Evolutionary conservation across 2,888 invertebrate species (phyloP), one percentile per base, ranked within the genome.

Genomic region (Microlaimidae sp.): DNA sequence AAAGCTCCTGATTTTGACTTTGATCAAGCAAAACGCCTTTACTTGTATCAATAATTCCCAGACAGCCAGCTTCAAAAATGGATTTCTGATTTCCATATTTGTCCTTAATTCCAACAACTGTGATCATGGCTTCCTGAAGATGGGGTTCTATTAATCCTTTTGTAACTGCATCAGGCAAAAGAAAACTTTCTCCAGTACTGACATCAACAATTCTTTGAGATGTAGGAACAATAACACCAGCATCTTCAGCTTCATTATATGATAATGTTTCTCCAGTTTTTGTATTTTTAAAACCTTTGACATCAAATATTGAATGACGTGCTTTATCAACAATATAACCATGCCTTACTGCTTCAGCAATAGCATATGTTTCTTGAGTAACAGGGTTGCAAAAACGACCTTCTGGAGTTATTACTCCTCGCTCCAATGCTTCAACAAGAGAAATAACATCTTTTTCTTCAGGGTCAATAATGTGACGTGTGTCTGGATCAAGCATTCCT

Each of bases 261-360:
- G 85, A 85, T 63, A 88, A 78, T 67, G 82, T 83, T 67, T 85
- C 83, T 38, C 80, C 81, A 49, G 82, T 82, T 64, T 81, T 78
- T 1, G 83, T 81, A 71, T 86, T 84, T 67, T 82, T 82, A 68
- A 89, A 85, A 53, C 84, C 89, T 63, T 88, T 87, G 57, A 92
- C 85, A 70, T 88, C 84, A 69, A 90, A 90, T 62, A 90, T 83
- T 1, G 85, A 85, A 70, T 82, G 82, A 69, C 85, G 82, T 3
- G 82, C 80, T 23, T 89, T 82, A 1, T 87, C 86, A 26, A 83
- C 83, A 55, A 93, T 82, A 46, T 87, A 78, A 59, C 92, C 92
- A 56, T 83, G 80, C 66, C 84, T 82, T 19, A 88, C 85, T 0
- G 93, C 93, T 69, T 90, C 88, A 21, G 80, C 79, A 57, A 92